These are phyloP conservation scores for Chromis chromis DNA, from an alignment of 2,797 vertebrate species.

Conservation along the genomic window DNA sequence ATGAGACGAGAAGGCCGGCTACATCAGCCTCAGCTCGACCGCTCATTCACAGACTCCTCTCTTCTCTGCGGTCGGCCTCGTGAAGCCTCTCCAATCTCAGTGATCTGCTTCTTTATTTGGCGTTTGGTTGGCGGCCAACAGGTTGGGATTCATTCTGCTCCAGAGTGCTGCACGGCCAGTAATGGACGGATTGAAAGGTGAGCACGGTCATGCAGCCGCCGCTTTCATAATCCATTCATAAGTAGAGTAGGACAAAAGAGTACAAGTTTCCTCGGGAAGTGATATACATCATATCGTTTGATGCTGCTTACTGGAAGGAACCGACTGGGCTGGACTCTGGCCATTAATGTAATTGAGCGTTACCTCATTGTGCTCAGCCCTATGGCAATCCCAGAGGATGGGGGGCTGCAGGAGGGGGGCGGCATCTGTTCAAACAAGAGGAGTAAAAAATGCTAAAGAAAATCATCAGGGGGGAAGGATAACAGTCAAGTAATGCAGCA, in stretches of 20 bases:
- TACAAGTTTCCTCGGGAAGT: slow-evolving; percentile 52
- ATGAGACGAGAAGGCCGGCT: slow-evolving; percentile 12
- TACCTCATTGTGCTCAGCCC: slow-evolving; percentile 74
- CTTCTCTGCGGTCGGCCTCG: neutral
- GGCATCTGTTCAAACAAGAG: slow-evolving; percentile 87
- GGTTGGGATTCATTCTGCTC: slow-evolving; percentile 16
- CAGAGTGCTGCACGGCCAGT: slow-evolving; percentile 34
- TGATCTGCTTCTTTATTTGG: slow-evolving; percentile 23
- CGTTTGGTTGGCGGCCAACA: slow-evolving; percentile 18
- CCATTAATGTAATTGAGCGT: slow-evolving; percentile 76
- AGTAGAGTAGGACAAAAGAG: slow-evolving; percentile 71
- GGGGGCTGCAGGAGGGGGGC: slow-evolving; percentile 67
- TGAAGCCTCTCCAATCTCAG: neutral
- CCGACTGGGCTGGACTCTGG: slow-evolving; percentile 71
- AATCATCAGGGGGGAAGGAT: slow-evolving; percentile 83
- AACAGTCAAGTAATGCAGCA: slow-evolving; percentile 81
- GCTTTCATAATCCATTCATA: slow-evolving; percentile 76
- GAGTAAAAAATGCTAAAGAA: slow-evolving; percentile 81
- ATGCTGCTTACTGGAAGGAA: slow-evolving; percentile 78
- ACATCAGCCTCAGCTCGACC: slow-evolving; percentile 15
- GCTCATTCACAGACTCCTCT: slow-evolving; percentile 20
- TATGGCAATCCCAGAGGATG: slow-evolving; percentile 74
- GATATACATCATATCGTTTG: slow-evolving; percentile 75
- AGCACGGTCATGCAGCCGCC: slow-evolving; percentile 62
- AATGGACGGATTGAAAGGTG: slow-evolving; percentile 54